These are phyloP conservation scores for Emmelina monodactyla DNA, from an alignment of 2,888 invertebrate species.

Conservation along the genomic window DNA sequence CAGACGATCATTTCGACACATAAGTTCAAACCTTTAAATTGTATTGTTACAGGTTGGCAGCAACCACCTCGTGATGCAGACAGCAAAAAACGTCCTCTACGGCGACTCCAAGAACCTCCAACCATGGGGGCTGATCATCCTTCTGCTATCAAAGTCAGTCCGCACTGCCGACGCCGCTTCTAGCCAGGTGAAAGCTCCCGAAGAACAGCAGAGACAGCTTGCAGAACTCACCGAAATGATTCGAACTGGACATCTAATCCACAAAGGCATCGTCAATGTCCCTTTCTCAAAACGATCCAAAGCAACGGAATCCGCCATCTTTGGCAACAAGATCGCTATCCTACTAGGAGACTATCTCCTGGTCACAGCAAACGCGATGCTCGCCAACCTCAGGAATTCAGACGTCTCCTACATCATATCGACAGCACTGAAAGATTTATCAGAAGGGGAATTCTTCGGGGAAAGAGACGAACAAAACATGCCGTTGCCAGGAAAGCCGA, in stretches of 20 bases:
- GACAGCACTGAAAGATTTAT: slow-evolving; percentile 80
- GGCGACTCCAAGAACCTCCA: slow-evolving; percentile 86
- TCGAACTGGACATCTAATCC: slow-evolving; percentile 83
- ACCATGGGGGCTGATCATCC: slow-evolving; percentile 84
- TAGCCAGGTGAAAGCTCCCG: slow-evolving; percentile 62
- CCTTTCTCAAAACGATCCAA: slow-evolving; percentile 62
- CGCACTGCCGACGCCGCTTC: slow-evolving; percentile 61
- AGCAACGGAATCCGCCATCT: slow-evolving; percentile 76
- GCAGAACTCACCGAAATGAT: slow-evolving; percentile 87
- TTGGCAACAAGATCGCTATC: slow-evolving; percentile 88
- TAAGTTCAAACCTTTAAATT: too few species aligned
- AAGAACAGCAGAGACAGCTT: slow-evolving; percentile 52
- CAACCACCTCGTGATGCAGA: slow-evolving; percentile 85
- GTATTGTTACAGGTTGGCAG: slow-evolving; percentile 76
- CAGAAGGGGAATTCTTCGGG: slow-evolving; percentile 83
- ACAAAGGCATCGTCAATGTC: slow-evolving; percentile 68
- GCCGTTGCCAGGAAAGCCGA: slow-evolving; percentile 73
- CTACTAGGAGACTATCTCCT: slow-evolving; percentile 86
- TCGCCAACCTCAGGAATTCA: slow-evolving; percentile 76
- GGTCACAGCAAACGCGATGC: slow-evolving; percentile 80
- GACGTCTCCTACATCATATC: slow-evolving; percentile 83
- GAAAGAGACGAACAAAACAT: slow-evolving; percentile 79
- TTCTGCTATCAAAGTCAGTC: slow-evolving; percentile 80
- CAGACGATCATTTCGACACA: too few species aligned
- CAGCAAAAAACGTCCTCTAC: slow-evolving; percentile 82